Base-by-base conservation (phyloP, 2,797 vertebrate genomes). In the Huso huso region DNA sequence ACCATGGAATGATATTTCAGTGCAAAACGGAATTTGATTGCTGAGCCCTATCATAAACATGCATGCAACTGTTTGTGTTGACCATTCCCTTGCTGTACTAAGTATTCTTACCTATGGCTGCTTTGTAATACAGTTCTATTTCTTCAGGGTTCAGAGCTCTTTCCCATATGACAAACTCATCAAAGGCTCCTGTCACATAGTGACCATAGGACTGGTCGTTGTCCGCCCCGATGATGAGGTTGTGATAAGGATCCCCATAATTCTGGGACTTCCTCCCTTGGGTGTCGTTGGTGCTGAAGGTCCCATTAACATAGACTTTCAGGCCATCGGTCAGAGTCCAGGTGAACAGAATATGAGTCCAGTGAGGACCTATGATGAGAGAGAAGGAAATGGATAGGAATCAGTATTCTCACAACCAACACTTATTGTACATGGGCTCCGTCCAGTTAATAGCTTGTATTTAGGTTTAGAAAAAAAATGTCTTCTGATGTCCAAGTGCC, bases 161-260 rank as follows among this genome's bases (percentile, higher is more conserved):
- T 53, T 97, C 94, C 97, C 97, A 99, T 77, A 99, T 95, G 76
- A 98, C 80, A 68, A 99, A 96, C 74, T 99, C 97, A 5, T 99
- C 95, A 0, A 99, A 99, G 0, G 92, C 91, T 0, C 94, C 89
- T 0, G 86, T 93, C 57, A 92, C 82, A 4, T 84, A 88, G 0
- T 86, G 89, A 8, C 79, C 74, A 12, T 87, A 86, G 0, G 49
- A 61, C 23, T 64, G 82, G 48, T 75, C 80, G 48, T 87, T 89
- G 69, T 81, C 87, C 0, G 89, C 83, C 4, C 88, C 92, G 0
- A 93, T 83, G 72, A 97, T 87, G 0, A 95, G 84, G 66, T 90
- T 88, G 0, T 77, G 70, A 1, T 79, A 72, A 1, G 80, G 67
- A 64, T 94, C 92, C 0, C 92, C 94, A 0, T 97, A 95, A 64